Percentiles rank a stretch among this genome's conserved stretches.
Conservation (phyloP, 2,113 vertebrate species). For the Podiceps cristatus region DNA sequence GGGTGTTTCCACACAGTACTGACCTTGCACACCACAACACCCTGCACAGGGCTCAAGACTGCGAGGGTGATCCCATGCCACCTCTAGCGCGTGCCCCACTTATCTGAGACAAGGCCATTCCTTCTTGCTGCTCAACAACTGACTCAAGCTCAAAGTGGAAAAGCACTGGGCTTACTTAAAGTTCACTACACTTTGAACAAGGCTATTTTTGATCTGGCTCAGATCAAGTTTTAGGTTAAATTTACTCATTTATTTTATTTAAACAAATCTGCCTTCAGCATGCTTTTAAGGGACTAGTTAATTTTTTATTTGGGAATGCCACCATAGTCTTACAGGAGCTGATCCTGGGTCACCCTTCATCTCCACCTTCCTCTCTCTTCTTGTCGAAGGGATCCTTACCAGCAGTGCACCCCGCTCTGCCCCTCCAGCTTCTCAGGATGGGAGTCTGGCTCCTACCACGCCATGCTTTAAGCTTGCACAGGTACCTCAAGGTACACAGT, state of each 20-base stretch:
- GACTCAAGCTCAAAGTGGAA: not conserved
- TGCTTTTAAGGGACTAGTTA: not conserved
- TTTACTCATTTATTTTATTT: not conserved
- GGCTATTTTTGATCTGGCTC: not conserved
- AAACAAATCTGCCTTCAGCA: not conserved
- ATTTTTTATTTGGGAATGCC: not conserved
- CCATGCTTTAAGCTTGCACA: not conserved
- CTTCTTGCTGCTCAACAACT: not conserved
- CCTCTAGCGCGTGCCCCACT: not conserved
- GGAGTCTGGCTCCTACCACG: not conserved
- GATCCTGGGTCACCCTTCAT: not conserved
- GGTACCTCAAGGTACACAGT: not conserved
- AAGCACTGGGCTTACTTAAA: not conserved
- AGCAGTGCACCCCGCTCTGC: accelerated
- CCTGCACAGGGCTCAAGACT: accelerated
- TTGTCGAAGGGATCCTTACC: not conserved
- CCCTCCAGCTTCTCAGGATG: not conserved
- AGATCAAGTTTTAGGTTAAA: not conserved
- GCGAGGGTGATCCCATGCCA: not conserved
- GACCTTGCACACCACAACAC: accelerated
- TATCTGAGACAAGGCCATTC: not conserved
- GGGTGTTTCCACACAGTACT: not conserved
- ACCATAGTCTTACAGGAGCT: accelerated
- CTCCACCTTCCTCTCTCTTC: not conserved
- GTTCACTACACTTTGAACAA: not conserved